Evolutionary conservation across 1,140 invertebrate genomes (phyloP).

Genomic region (Brachionus rotundiformis): DNA sequence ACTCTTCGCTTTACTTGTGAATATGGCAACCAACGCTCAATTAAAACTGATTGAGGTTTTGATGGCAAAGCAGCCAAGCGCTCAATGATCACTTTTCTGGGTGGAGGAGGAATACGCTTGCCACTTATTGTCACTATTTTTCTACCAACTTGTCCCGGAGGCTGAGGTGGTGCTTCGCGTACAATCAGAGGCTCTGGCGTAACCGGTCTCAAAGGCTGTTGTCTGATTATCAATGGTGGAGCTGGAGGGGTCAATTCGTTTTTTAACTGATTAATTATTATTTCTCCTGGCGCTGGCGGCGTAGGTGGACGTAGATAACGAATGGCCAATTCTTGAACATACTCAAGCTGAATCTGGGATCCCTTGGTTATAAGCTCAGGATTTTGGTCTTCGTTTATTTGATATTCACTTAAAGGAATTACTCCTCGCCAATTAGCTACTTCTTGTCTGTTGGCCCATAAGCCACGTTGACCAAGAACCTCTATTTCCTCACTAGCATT

Average conservation of each 20-base stretch:
- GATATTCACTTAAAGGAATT: slow-evolving; percentile 17
- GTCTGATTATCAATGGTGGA: slow-evolving; percentile 50
- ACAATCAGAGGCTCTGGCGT: slow-evolving; percentile 48
- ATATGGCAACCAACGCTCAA: slow-evolving; percentile 52
- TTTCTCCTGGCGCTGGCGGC: slow-evolving; percentile 50
- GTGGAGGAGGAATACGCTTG: slow-evolving; percentile 43
- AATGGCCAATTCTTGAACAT: slow-evolving; percentile 50
- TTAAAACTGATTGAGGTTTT: slow-evolving; percentile 50
- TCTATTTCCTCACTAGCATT: slow-evolving; percentile 10
- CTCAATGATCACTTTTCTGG: slow-evolving; percentile 49
- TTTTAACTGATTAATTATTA: slow-evolving; percentile 23
- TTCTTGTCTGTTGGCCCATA: slow-evolving; percentile 27
- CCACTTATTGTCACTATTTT: slow-evolving; percentile 48
- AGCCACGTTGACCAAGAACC: slow-evolving; percentile 17
- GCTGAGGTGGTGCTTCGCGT: slow-evolving; percentile 34
- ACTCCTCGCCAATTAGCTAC: slow-evolving; percentile 39
- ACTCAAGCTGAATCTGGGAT: neutral
- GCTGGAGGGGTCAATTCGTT: slow-evolving; percentile 29
- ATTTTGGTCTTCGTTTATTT: slow-evolving; percentile 50
- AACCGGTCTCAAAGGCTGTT: slow-evolving; percentile 34
- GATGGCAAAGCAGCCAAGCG: slow-evolving; percentile 46
- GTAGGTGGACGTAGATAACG: slow-evolving; percentile 48
- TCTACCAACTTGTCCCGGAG: slow-evolving; percentile 16
- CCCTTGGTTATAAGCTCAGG: slow-evolving; percentile 39
- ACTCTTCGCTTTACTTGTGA: slow-evolving; percentile 24